Conservation (phyloP, 2,888 invertebrate species). For the Malacosoma neustria region DNA sequence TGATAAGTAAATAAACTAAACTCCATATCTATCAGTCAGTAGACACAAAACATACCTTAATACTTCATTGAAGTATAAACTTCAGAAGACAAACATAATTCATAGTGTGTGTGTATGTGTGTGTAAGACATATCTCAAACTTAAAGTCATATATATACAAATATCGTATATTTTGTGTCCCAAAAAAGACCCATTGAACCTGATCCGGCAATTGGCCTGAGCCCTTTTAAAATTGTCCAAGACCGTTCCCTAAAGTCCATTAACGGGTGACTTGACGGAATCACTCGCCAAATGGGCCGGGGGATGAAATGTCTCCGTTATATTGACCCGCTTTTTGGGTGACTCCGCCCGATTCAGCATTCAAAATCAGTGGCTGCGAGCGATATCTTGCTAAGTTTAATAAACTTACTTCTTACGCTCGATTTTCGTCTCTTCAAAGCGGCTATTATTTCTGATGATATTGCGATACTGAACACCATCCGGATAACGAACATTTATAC, state of each 20-base stretch:
- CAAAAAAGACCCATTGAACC: neutral
- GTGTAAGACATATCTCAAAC: too few species aligned
- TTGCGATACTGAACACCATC: too few species aligned
- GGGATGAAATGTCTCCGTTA: neutral
- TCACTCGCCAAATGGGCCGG: neutral
- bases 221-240: neutral
- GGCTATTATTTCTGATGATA: too few species aligned
- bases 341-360: neutral
- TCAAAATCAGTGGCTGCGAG: slow-evolving; percentile 1
- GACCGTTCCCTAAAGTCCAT: neutral
- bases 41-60: too few species aligned
- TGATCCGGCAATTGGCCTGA: neutral
- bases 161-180: neutral
- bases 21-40: too few species aligned
- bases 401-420: neutral
- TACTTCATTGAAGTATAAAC: too few species aligned
- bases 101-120: too few species aligned
- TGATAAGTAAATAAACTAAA: too few species aligned
- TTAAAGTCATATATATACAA: neutral
- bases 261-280: neutral
- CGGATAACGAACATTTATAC: too few species aligned
- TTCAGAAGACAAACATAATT: too few species aligned
- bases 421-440: too few species aligned
- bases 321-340: slow-evolving; percentile 4
- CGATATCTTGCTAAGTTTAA: neutral